Conservation (phyloP, 2,888 invertebrate species). For the Diabrotica balteata region DNA sequence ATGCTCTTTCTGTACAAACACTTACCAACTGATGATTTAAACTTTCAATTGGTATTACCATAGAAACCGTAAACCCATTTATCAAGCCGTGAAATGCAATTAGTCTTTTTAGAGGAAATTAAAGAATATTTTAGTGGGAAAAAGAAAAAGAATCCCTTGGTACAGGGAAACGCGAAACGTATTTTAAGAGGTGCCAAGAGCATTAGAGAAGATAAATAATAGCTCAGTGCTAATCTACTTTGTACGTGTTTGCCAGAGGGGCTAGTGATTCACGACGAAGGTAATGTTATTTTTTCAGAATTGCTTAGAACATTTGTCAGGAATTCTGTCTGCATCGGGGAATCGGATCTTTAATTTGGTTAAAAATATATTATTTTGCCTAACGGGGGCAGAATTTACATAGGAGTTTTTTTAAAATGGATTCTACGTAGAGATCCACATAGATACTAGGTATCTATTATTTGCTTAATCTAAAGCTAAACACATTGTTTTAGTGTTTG, state of each 20-base stretch:
- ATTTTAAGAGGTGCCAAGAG: conserved; percentile 37
- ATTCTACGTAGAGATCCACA: too few relatives aligned
- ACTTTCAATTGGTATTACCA: conserved; percentile 21
- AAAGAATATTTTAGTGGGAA: conserved; percentile 45
- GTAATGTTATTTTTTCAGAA: conserved; percentile 34
- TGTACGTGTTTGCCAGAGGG: conserved; percentile 39
- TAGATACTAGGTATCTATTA: too few relatives aligned
- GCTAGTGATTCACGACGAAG: conserved; percentile 38
- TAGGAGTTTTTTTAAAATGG: too few relatives aligned
- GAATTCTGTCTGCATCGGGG: conserved; percentile 16
- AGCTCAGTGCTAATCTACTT: conserved; percentile 44
- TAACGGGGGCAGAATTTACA: neutral
- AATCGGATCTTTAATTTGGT: conserved; percentile 10
- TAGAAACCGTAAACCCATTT: conserved; percentile 28
- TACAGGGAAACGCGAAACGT: conserved; percentile 32
- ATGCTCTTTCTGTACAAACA: too few relatives aligned
- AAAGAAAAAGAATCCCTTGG: conserved; percentile 33
- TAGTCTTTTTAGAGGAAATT: conserved; percentile 47
- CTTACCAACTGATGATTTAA: too few relatives aligned
- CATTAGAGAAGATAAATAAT: conserved; percentile 45
- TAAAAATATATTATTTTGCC: neutral
- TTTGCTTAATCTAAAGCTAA: too few relatives aligned
- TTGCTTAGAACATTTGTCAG: conserved; percentile 32
- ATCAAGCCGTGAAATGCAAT: conserved; percentile 32
- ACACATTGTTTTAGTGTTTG: too few relatives aligned